These are phyloP conservation scores for Heloderma charlesbogerti DNA, from an alignment of 2,113 vertebrate species.

Conservation along the genomic window DNA sequence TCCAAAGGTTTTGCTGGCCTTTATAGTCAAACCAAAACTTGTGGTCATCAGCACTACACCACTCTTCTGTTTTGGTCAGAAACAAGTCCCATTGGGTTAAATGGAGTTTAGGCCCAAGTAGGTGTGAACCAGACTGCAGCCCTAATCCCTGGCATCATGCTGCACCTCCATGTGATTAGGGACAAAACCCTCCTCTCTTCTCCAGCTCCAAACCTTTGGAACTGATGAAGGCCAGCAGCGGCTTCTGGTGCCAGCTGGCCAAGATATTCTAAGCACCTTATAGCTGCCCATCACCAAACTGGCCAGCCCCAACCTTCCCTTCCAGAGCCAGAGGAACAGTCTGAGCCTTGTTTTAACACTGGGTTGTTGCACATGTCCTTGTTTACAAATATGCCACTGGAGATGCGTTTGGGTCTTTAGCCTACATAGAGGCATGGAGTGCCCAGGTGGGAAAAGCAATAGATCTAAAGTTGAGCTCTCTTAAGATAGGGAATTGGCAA, in stretches of 20 bases:
- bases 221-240: not conserved
- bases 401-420: too few relatives aligned
- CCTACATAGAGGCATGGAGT: too few relatives aligned
- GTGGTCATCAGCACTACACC: not conserved
- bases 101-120: not conserved
- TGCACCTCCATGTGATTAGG: not conserved
- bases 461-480: not conserved
- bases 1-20: not conserved
- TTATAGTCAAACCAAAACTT: not conserved
- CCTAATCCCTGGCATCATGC: not conserved
- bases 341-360: not conserved
- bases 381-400: not conserved
- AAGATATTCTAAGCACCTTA: not conserved
- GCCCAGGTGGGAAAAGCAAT: too few relatives aligned
- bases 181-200: not conserved
- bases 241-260: not conserved
- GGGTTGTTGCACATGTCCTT: not conserved
- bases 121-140: too few relatives aligned
- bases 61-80: not conserved
- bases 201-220: not conserved
- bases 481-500: not conserved
- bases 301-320: not conserved
- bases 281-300: not conserved
- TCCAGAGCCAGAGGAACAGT: not conserved
- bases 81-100: not conserved